Evolutionary conservation across 2,888 invertebrate genomes (phyloP), one percentile per base, ranked within the genome.

Genomic region (Chymomyza caudatula): DNA sequence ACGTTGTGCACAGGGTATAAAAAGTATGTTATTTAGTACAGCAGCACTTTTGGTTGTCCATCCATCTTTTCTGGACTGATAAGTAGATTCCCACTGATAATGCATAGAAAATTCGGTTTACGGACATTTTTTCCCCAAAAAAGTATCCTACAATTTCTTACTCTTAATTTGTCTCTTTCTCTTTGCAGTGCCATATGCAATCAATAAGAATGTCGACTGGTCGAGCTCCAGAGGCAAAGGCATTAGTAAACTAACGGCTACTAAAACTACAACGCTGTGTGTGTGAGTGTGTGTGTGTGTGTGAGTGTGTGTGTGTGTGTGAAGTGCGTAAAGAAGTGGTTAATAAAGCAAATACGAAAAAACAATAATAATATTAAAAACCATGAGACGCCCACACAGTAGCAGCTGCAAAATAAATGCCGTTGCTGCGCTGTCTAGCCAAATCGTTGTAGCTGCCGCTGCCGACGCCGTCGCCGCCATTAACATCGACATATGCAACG

Each of bases 171-270:
- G 3, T 19, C 17, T 51, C 22, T 56, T n/a, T 58, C 5, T 68
- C 13, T 57, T 69, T 73, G 22, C 78, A 81, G 80, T 80, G 80
- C 80, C 82, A 78, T 75, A 81, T 78, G 82, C 82, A 82, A 81
- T 77, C 77, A 76, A 81, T 82, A 77, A 82, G 80, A 82, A 82
- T 82, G 76, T 65, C 67, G 73, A 65, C 65, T 77, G 76, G 79
- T 78, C 77, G 73, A 51, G 72, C 64, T 13, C n/a, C 53, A 53
- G 23, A 11, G 51, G 51, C 51, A 11, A n/a, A 22, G 22, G 13
- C 51, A 6, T 5, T 17, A 51, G 19, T 51, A 13, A 47, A 51
- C 69, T 20, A 71, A 60, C 67, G 60, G 57, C 66, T 47, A 52
- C 55, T 65, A 60, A 63, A 49, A 15, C 53, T 60, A 25, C 53